These are phyloP conservation scores for Calameuta pallipes DNA, from an alignment of 2,888 invertebrate species.

Conservation along the genomic window DNA sequence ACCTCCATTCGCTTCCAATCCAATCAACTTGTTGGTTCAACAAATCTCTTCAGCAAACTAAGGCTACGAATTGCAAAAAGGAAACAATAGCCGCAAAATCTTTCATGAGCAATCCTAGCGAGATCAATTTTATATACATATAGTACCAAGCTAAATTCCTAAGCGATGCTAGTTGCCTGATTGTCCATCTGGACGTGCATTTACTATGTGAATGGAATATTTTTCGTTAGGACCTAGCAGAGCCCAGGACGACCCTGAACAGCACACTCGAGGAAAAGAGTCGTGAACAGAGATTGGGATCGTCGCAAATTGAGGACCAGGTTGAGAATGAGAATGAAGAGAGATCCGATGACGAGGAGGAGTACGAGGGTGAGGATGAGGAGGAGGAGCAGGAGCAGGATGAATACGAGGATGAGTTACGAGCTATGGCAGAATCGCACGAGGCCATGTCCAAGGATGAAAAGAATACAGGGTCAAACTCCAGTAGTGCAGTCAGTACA, in stretches of 20 bases:
- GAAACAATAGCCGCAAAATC: background rate
- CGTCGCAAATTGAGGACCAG: background rate
- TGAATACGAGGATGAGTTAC: constrained; percentile 51
- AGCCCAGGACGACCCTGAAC: constrained; percentile 1
- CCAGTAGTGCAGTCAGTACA: constrained; percentile 19
- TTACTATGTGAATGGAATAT: background rate
- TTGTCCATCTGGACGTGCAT: background rate
- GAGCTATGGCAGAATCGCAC: constrained; percentile 48
- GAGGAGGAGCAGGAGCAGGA: constrained; percentile 28
- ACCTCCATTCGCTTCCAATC: background rate
- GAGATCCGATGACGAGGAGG: constrained; percentile 28
- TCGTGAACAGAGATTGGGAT: background rate
- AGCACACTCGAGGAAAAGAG: background rate
- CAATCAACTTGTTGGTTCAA: background rate
- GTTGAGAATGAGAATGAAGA: constrained; percentile 14
- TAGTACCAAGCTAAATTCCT: background rate
- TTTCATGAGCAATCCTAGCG: background rate
- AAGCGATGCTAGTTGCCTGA: background rate
- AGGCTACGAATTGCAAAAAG: background rate
- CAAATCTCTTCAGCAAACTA: background rate
- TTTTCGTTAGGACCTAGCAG: background rate
- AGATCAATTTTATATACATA: background rate
- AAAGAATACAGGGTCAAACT: constrained; percentile 35
- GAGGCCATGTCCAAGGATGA: constrained; percentile 54
- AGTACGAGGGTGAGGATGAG: constrained; percentile 26